These are phyloP conservation scores for Chrysemys picta DNA, from an alignment of 2,113 vertebrate genomes.

Conservation along the genomic window DNA sequence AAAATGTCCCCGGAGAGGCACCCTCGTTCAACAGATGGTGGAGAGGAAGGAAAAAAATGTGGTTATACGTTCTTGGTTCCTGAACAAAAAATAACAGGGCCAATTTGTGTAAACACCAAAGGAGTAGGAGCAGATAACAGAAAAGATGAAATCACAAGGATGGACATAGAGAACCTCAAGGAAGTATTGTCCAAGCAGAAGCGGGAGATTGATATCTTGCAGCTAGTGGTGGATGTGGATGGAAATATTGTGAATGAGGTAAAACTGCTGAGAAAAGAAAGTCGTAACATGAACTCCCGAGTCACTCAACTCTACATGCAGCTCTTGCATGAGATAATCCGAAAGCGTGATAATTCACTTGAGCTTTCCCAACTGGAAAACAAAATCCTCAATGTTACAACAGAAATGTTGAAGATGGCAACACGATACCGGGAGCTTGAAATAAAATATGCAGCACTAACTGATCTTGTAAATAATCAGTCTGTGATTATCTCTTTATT, in stretches of 20 bases:
- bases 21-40: constrained; percentile 78
- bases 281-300: constrained; percentile 98
- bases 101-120: constrained; percentile 93
- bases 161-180: constrained; percentile 94
- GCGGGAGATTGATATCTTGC: constrained; percentile 93
- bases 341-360: constrained; percentile 96
- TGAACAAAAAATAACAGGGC: constrained; percentile 95
- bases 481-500: constrained; percentile 89
- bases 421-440: constrained; percentile 94
- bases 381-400: constrained; percentile 94
- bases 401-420: constrained; percentile 93
- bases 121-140: constrained; percentile 81
- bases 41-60: constrained; percentile 88
- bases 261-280: constrained; percentile 96
- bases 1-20: constrained; percentile 76
- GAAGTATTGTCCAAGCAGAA: constrained; percentile 94
- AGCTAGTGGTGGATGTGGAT: constrained; percentile 94
- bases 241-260: constrained; percentile 98
- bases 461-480: constrained; percentile 95
- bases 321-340: constrained; percentile 97
- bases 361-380: constrained; percentile 96
- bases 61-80: constrained; percentile 97
- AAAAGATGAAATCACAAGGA: constrained; percentile 92
- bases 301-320: constrained; percentile 99
- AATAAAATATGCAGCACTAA: constrained; percentile 87